Base-by-base conservation (phyloP, 2,888 invertebrate species). In the Salpingus planirostris region DNA sequence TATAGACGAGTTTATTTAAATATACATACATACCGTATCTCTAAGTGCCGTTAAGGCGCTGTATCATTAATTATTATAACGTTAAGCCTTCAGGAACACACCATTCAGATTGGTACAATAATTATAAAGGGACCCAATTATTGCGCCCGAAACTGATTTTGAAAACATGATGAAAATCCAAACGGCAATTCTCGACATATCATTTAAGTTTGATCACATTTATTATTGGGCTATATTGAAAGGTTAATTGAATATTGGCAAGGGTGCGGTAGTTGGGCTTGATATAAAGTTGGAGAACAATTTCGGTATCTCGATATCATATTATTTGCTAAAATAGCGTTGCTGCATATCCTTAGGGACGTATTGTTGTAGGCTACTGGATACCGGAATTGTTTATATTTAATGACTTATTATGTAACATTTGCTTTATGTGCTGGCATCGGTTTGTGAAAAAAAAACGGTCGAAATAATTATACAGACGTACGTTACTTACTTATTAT, bases 371-470 rank as follows among this genome's bases (percentile, higher is more conserved):
- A 45, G 40, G 25, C 38, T 31, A 35, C 27, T 22, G 30, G 42
- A 40, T 46, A 43, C 43, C 40, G 43, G 31, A 43, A 33, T 42
- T 43, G 31, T 42, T 31, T 28, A 35, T 29, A n/a, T n/a, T n/a
- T n/a, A n/a, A n/a, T n/a, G n/a, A 23, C 5, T 38, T 31, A 30
- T 31, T 18, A 36, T 32, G 42, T 40, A 42, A 36, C 33, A 43
- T 44, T 45, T 46, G 48, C 47, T 47, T 49, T 48, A 38, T 40
- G 46, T 49, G 44, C 48, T 46, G 46, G 47, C 46, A 50, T 50
- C 46, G 42, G 38, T 43, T 50, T 37, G 38, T 48, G 34, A 36
- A 29, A 13, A 23, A 18, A 29, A 34, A 14, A 27, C 28, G n/a
- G n/a, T n/a, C n/a, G n/a, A 35, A 18, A 18, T 18, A 18, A 18